Percentiles rank a stretch among this genome's conserved stretches.
These are phyloP conservation scores for Embiotoca jacksoni DNA, from an alignment of 2,113 vertebrate genomes.

Conservation along the genomic window DNA sequence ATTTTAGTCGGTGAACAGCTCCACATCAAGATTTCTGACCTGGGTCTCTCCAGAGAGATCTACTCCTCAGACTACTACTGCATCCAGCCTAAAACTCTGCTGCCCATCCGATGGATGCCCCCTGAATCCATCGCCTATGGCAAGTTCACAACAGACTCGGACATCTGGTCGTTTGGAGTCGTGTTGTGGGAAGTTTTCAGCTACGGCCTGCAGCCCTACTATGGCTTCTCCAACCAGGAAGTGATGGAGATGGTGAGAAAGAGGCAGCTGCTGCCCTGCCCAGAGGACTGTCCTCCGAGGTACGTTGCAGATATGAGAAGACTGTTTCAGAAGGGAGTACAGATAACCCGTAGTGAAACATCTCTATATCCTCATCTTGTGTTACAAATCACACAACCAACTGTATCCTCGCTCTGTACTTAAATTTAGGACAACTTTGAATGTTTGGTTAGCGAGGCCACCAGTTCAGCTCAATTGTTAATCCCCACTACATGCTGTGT, in stretches of 20 bases:
- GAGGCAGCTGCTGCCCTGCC: constrained; percentile 94
- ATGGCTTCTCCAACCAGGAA: constrained; percentile 98
- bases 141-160: constrained; percentile 96
- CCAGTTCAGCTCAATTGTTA: not conserved
- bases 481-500: too few relatives aligned
- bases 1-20: constrained; percentile 96
- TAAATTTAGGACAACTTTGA: not conserved
- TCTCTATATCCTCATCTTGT: too few relatives aligned
- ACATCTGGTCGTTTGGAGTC: constrained; percentile 98
- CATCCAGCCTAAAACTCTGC: constrained; percentile 91
- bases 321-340: not conserved
- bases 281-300: constrained; percentile 95
- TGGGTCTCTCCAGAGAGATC: constrained; percentile 95
- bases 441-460: not conserved
- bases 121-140: constrained; percentile 95
- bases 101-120: constrained; percentile 99
- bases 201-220: constrained; percentile 97
- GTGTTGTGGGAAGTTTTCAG: constrained; percentile 99
- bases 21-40: constrained; percentile 96
- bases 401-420: not conserved
- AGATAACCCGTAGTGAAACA: too few relatives aligned
- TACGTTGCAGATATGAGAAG: constrained; percentile 8
- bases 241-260: constrained; percentile 99
- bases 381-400: too few relatives aligned
- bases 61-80: constrained; percentile 96